A percentile compares a stretch with the other conserved stretches of the same genome.
phyloP scores from a whole-genome alignment of 2,113 vertebrate species.

The Corynorhinus townsendii region DNA sequence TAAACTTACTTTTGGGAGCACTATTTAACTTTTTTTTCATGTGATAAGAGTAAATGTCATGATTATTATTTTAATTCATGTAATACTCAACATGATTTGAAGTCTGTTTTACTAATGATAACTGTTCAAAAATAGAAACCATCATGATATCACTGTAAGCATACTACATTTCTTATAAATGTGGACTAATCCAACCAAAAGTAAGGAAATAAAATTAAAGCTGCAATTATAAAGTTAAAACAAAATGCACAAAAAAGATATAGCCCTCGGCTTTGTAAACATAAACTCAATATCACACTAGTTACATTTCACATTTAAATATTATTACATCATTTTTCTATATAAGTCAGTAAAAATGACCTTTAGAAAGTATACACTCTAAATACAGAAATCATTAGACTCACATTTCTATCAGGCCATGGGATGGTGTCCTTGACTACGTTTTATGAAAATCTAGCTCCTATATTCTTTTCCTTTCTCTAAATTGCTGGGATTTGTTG shows the following conservation, averaged over 20 bases:
- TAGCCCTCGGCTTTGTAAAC: background rate
- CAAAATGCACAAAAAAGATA: background rate
- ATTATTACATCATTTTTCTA: background rate
- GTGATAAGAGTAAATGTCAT: background rate
- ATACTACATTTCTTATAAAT: background rate
- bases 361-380: background rate
- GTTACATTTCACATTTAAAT: background rate
- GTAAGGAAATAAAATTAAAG: background rate
- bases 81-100: background rate
- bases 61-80: background rate
- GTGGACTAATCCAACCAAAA: background rate
- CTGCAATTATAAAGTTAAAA: background rate
- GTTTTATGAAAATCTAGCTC: background rate
- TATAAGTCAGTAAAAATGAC: background rate
- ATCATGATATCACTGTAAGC: background rate
- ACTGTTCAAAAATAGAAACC: background rate
- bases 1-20: background rate
- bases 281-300: background rate
- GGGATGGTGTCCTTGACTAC: background rate
- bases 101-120: constrained; percentile 9
- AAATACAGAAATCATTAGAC: background rate
- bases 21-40: background rate
- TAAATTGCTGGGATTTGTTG: background rate
- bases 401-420: background rate
- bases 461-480: background rate